Evolutionary conservation across 2,113 vertebrate species (phyloP).

Genomic region (Coptodon rendalli): DNA sequence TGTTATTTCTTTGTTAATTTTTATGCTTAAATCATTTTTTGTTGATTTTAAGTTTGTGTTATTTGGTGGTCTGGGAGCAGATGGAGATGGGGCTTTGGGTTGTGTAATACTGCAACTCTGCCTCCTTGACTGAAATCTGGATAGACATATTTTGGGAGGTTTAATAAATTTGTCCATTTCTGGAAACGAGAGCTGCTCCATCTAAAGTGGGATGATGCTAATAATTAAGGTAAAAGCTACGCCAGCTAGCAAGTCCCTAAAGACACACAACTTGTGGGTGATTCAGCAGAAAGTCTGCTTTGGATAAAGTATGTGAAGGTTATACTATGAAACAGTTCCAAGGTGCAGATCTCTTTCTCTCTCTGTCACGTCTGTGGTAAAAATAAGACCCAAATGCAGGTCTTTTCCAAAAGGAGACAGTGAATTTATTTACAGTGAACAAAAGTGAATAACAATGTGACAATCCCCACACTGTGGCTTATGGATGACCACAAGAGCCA

Average conservation of each 20-base stretch:
- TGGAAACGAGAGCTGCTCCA: not conserved
- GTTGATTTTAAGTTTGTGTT: not conserved
- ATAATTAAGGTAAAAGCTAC: not conserved
- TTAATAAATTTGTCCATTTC: not conserved
- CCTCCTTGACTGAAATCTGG: not conserved
- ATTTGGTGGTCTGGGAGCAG: not conserved
- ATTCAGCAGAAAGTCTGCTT: not conserved
- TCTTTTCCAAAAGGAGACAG: not conserved
- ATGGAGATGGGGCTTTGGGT: not conserved
- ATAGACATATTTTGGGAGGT: not conserved
- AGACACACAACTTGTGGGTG: not conserved
- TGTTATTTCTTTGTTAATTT: not conserved
- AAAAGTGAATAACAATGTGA: not conserved
- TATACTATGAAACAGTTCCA: not conserved
- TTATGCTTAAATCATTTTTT: not conserved
- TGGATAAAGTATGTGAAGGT: not conserved
- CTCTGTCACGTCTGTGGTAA: not conserved
- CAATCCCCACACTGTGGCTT: not conserved
- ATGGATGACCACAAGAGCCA: not conserved
- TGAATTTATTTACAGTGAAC: not conserved
- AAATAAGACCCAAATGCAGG: not conserved
- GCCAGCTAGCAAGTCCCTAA: not conserved
- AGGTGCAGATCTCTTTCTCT: not conserved
- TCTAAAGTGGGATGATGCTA: not conserved
- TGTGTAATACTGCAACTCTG: not conserved